Evolutionary conservation across 2,113 vertebrate species (phyloP).

Genomic region (Bufo bufo): DNA sequence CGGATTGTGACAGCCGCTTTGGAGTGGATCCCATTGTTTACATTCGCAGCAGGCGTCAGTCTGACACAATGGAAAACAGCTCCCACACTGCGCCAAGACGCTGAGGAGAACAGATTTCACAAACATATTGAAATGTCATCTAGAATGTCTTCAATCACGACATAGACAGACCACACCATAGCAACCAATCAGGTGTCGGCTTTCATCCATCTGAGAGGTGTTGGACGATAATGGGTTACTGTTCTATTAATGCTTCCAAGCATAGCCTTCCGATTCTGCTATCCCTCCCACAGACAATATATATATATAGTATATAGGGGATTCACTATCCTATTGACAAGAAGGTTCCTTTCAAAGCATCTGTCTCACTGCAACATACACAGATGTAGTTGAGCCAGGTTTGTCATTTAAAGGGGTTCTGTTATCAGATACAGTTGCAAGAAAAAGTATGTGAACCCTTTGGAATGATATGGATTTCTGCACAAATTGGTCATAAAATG

Average conservation of each 20-base stretch:
- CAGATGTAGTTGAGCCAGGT: no score
- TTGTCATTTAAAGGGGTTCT: no score
- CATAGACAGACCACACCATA: not conserved
- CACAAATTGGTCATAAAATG: no score
- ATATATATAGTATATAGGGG: not conserved
- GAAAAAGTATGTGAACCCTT: no score
- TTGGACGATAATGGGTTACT: not conserved
- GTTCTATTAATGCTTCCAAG: not conserved
- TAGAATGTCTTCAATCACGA: not conserved
- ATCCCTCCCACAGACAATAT: not conserved
- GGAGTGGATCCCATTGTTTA: not conserved
- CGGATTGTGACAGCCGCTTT: not conserved
- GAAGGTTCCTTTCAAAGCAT: no score
- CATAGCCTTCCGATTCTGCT: not conserved
- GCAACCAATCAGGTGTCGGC: not conserved
- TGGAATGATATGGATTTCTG: no score
- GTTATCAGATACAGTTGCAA: no score
- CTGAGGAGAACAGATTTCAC: not conserved
- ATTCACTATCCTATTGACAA: no score
- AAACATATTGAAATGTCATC: constrained; percentile 7
- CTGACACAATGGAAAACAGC: not conserved
- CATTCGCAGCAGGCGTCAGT: not conserved
- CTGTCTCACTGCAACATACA: no score
- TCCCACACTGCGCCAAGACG: not conserved
- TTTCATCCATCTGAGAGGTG: not conserved